Base-by-base conservation (phyloP, 2,113 vertebrate species). In the Catharus fuscescens region DNA sequence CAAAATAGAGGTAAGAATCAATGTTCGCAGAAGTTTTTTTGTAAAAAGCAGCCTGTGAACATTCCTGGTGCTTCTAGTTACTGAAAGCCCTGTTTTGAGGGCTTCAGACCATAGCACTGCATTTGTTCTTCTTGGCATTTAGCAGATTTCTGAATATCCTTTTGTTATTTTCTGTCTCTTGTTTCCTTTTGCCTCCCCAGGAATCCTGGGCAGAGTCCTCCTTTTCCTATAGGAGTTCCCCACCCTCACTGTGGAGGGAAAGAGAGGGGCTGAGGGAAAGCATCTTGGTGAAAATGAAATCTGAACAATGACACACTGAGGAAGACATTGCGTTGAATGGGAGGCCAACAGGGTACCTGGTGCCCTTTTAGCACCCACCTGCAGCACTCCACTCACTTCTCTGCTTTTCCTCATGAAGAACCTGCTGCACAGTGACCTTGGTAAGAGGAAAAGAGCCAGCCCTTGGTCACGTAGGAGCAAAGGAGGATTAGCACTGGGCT, bases 221-320 rank as follows among this genome's bases (percentile, higher is more conserved):
- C 26, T 56, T 9, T 54, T 52, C 45, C 26, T 59, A 42, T 18
- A 34, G 29, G 24, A 71, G 29, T 6, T 80, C 45, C 60, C 60
- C 23, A 28, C 2, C 7, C 14, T 73, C 3, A 2, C 44, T 23
- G 12, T 2, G 1, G 28, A 36, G 19, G 31, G 15, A 21, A 38
- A n/a, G 77, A 74, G 25, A 47, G 17, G 8, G 12, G 11, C 67
- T 4, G 2, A 40, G 42, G 26, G 18, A 56, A 56, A 52, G 56
- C 14, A 25, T 17, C n/a, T 10, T 10, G 10, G 5, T 6, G 8
- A 26, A 40, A 24, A 12, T 20, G 5, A 56, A 61, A 66, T 61
- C 20, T 1, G 2, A 65, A 13, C 31, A 60, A 2, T 25, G 24
- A 50, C 21, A 54, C 12, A 16, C 15, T 32, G 31, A 77, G 11